Conservation (phyloP, 2,113 vertebrate genomes). For the Morone saxatilis region DNA sequence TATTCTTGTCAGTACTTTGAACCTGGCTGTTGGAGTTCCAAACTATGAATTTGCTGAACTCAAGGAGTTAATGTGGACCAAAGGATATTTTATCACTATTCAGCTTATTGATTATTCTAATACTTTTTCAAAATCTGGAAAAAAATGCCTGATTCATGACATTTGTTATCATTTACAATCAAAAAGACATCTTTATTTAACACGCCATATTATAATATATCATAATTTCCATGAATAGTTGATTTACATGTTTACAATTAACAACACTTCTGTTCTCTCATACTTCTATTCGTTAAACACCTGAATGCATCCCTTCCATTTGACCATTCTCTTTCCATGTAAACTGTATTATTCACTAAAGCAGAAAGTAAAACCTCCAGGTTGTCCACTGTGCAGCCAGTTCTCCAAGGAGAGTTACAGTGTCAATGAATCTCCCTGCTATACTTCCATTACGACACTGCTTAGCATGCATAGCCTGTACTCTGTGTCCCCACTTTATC, state of each 20-base stretch:
- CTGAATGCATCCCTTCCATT: not conserved
- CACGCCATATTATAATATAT: not conserved
- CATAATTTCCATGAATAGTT: not conserved
- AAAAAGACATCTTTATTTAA: not conserved
- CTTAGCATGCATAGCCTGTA: conserved; percentile 32
- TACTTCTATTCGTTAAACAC: not conserved
- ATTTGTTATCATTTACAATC: not conserved
- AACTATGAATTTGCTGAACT: not conserved
- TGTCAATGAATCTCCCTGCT: conserved; percentile 23
- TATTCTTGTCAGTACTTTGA: not conserved
- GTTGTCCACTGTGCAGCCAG: conserved; percentile 7
- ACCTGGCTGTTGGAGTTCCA: not conserved
- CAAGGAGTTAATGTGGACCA: not conserved
- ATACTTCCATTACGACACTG: conserved; percentile 24
- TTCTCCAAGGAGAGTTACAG: not conserved
- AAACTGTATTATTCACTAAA: conserved; percentile 7
- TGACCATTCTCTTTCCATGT: not conserved
- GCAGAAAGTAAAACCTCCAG: not conserved
- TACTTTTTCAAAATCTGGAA: not conserved
- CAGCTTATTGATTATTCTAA: not conserved
- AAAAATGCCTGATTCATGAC: not conserved
- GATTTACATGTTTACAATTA: not conserved
- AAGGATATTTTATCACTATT: not conserved
- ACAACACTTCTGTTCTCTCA: not conserved
- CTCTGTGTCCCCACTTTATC: conserved; percentile 25